Evolutionary conservation across 2,113 vertebrate species (phyloP), one percentile per base, ranked within the genome.

Genomic region (Larimichthys crocea): DNA sequence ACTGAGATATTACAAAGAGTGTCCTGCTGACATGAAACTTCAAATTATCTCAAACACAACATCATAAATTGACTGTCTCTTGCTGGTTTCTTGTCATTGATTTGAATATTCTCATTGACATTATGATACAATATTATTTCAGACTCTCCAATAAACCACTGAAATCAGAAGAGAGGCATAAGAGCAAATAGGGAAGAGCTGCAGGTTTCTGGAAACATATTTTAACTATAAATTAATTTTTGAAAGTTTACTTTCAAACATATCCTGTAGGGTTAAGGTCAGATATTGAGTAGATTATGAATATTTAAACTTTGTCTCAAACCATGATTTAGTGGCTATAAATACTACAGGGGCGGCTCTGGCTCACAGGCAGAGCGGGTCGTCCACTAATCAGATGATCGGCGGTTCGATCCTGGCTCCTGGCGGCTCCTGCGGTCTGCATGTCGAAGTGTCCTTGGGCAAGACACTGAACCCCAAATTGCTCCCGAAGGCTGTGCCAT

Each of bases 11-110:
- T 35, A 35, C 35, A 35, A 31, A 14, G 22, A 17, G 20, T 35
- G 40, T 56, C 55, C 1, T n/a, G 24, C 14, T 5, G 6, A 10
- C 0, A 6, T 20, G 24, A 31, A 35, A 50, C 67, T 31, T 50
- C n/a, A 57, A 48, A 56, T 63, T n/a, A 68, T 42, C 14, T 68
- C 4, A 22, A 73, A 62, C 15, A 24, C 49, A 35, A 66, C 50
- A 50, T 16, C 22, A 60, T 12, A 5, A 31, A 31, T 29, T 19
- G 29, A n/a, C 19, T 52, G n/a, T 69, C 42, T n/a, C 12, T 42
- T 40, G 14, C 31, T 52, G 5, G 1, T 44, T 57, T 66, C 17
- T 16, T 15, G 2, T 4, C 11, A 46, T 3, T 52, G 2, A 20
- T 40, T 7, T 29, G 16, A 46, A 20, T 26, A 20, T 29, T 29